Evolutionary conservation across 2,888 invertebrate species (phyloP).

Genomic region (Trichogramma evanescens): DNA sequence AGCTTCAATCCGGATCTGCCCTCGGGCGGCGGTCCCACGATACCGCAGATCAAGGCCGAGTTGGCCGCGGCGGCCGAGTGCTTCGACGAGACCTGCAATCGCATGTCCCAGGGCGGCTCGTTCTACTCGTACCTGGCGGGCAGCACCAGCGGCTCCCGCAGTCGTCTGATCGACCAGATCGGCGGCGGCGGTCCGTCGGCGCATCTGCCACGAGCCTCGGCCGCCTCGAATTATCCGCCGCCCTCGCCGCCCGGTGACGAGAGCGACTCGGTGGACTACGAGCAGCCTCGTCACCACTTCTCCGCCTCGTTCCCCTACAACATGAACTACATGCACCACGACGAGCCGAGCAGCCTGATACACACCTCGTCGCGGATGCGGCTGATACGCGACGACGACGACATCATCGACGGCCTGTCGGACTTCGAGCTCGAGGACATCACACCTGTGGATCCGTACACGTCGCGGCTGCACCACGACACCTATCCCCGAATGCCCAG

Average conservation of each 20-base stretch:
- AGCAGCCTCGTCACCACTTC: slow-evolving; percentile 31
- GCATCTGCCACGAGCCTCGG: slow-evolving; percentile 41
- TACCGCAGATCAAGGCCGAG: slow-evolving; percentile 29
- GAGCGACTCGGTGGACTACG: slow-evolving; percentile 44
- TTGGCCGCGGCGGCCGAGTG: slow-evolving; percentile 24
- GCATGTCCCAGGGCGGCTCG: slow-evolving; percentile 36
- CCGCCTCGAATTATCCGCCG: slow-evolving; percentile 30
- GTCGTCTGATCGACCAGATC: slow-evolving; percentile 39
- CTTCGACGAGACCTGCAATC: slow-evolving; percentile 29
- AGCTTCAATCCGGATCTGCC: slow-evolving; percentile 15
- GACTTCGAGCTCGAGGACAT: slow-evolving; percentile 43
- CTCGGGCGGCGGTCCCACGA: slow-evolving; percentile 37
- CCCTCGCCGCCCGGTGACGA: slow-evolving; percentile 33
- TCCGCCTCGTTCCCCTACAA: not conserved
- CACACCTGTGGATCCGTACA: slow-evolving; percentile 19
- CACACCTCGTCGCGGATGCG: slow-evolving; percentile 42
- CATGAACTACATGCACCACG: slow-evolving; percentile 24
- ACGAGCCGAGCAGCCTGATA: slow-evolving; percentile 20
- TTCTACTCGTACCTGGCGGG: slow-evolving; percentile 44
- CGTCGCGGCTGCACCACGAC: slow-evolving; percentile 33
- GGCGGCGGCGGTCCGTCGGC: slow-evolving; percentile 30
- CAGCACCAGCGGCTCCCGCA: slow-evolving; percentile 33
- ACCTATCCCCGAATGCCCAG: slow-evolving; percentile 27
- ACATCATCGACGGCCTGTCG: slow-evolving; percentile 47
- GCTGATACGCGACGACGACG: slow-evolving; percentile 52